Conservation (phyloP, 1,140 invertebrate species). For the Acromyrmex charruanus region DNA sequence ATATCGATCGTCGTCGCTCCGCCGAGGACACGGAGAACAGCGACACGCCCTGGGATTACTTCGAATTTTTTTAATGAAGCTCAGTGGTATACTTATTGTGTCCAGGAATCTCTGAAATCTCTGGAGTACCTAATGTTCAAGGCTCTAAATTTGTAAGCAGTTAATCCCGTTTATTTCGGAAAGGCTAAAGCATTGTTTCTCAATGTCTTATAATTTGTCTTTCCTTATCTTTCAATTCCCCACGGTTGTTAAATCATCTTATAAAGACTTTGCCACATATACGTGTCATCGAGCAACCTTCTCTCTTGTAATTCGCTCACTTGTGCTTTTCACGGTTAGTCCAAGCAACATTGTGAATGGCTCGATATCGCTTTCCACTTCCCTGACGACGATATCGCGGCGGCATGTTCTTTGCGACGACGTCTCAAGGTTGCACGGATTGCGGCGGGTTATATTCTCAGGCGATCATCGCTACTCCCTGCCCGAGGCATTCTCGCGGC, state of each 20-base stretch:
- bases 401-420: slow-evolving; percentile 4
- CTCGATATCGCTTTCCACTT: slow-evolving; percentile 26
- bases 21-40: slow-evolving; percentile 1
- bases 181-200: neutral
- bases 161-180: neutral
- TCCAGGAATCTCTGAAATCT: neutral
- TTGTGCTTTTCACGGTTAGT: neutral
- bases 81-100: slow-evolving; percentile 5
- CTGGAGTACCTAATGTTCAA: neutral
- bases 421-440: slow-evolving; percentile 59
- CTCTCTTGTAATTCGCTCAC: neutral
- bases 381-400: slow-evolving; percentile 2
- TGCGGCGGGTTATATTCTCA: slow-evolving; percentile 50
- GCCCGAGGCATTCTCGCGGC: slow-evolving; percentile 23
- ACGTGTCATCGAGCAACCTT: neutral
- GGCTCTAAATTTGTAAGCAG: neutral
- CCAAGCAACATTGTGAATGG: neutral
- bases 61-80: slow-evolving; percentile 36
- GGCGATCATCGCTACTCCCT: slow-evolving; percentile 44
- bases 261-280: neutral
- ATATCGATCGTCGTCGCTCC: slow-evolving; percentile 71
- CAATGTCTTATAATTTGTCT: neutral
- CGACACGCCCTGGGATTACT: slow-evolving; percentile 57
- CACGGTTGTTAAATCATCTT: neutral
- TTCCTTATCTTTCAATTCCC: no score